Conservation (phyloP, 1,140 invertebrate species). For the Hyles vespertilio region DNA sequence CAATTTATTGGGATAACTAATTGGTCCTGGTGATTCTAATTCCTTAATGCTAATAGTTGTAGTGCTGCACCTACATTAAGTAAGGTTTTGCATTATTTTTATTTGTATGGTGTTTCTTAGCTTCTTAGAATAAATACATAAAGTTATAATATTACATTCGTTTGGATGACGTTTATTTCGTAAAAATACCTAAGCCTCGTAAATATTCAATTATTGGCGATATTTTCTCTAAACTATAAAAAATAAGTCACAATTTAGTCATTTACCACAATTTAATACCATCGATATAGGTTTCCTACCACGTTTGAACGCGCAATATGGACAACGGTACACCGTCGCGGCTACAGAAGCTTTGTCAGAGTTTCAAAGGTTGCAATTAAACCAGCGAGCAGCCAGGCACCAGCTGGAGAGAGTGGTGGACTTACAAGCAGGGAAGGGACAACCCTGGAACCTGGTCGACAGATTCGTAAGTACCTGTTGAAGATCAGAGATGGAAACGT, state of each 20-base stretch:
- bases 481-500: not conserved
- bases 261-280: not conserved
- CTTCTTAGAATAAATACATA: too few species aligned
- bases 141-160: too few species aligned
- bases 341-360: conserved; percentile 82
- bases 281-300: conserved; percentile 78
- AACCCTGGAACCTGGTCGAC: conserved; percentile 78
- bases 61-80: too few species aligned
- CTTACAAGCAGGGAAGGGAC: conserved; percentile 76
- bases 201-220: too few species aligned
- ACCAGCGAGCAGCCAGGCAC: conserved; percentile 73
- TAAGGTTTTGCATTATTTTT: too few species aligned
- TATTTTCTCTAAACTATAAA: too few species aligned
- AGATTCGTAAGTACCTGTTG: conserved; percentile 73
- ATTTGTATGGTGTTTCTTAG: too few species aligned
- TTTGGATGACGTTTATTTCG: too few species aligned
- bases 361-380: conserved; percentile 79
- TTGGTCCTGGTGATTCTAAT: not conserved
- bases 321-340: conserved; percentile 80
- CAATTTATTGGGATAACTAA: too few species aligned
- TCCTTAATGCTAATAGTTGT: not conserved
- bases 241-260: too few species aligned
- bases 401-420: conserved; percentile 74
- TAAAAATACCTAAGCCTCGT: too few species aligned
- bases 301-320: conserved; percentile 76